Evolutionary conservation across 1,140 invertebrate species (phyloP).

Genomic region (Rhagoletis pomonella): DNA sequence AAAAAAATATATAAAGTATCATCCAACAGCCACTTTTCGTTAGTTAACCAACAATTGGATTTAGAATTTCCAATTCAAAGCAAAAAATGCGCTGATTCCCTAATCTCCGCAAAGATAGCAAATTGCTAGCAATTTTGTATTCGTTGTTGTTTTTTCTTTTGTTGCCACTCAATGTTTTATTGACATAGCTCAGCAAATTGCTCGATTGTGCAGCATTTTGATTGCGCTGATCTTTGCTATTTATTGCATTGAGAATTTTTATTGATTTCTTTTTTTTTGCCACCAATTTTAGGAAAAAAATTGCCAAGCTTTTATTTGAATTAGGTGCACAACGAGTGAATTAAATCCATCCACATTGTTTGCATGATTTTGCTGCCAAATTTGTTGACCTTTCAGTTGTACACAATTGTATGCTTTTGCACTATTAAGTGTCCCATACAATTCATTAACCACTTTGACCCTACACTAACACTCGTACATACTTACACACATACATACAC

Average conservation of each 20-base stretch:
- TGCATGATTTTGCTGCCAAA: neutral
- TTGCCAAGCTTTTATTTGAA: neutral
- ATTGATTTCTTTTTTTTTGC: neutral
- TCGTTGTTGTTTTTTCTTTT: neutral
- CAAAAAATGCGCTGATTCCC: neutral
- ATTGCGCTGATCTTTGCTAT: neutral
- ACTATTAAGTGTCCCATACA: constrained; percentile 16
- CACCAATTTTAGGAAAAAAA: neutral
- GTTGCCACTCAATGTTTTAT: neutral
- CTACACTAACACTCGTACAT: neutral
- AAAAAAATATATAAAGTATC: neutral
- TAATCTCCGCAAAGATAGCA: neutral
- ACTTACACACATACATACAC: neutral
- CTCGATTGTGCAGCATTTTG: neutral
- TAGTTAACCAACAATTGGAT: neutral
- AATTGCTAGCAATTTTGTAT: neutral
- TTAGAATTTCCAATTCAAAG: neutral
- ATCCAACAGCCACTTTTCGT: neutral
- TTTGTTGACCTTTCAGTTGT: neutral
- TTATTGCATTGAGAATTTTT: neutral
- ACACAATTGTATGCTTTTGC: neutral
- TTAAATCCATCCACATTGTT: neutral
- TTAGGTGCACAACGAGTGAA: too few relatives aligned
- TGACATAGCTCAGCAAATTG: neutral
- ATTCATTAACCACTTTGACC: constrained; percentile 45